A percentile compares a stretch with the other conserved stretches of the same genome.
Evolutionary conservation across 2,888 invertebrate genomes (phyloP).

Genomic region (Cylindroiulus punctatus): DNA sequence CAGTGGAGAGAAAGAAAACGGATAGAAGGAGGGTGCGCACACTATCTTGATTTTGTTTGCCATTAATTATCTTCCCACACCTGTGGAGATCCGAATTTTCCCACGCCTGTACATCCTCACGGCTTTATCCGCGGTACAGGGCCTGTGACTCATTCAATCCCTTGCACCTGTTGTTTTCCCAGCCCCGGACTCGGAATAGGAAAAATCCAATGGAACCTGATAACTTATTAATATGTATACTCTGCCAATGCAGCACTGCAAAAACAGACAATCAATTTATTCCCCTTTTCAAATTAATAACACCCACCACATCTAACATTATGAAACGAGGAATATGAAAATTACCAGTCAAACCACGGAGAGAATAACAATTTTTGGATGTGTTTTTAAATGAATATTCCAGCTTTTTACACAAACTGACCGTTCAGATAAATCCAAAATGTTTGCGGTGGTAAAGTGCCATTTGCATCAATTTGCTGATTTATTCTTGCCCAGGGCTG

Average conservation of each 20-base stretch:
- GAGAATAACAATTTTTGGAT: too few relatives aligned
- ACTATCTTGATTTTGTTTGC: constrained; percentile 59
- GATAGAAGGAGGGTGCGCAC: constrained; percentile 47
- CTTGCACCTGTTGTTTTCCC: constrained; percentile 54
- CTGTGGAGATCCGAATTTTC: constrained; percentile 58
- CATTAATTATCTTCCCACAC: constrained; percentile 59
- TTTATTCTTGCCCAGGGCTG: not conserved
- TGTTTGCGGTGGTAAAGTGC: not conserved
- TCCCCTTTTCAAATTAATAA: not conserved
- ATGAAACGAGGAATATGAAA: not conserved
- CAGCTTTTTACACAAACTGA: too few relatives aligned
- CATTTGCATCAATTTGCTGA: not conserved
- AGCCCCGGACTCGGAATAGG: constrained; percentile 42
- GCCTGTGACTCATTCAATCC: constrained; percentile 53
- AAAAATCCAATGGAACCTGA: constrained; percentile 49
- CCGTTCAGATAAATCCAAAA: not conserved
- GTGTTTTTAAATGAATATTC: too few relatives aligned
- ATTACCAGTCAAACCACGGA: too few relatives aligned
- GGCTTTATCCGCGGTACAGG: constrained; percentile 19
- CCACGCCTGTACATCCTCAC: constrained; percentile 57
- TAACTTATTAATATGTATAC: constrained; percentile 50
- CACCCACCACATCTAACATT: not conserved
- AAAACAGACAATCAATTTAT: constrained; percentile 53
- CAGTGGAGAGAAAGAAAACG: constrained; percentile 43
- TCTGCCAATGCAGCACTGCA: not conserved